Conservation (phyloP, 2,888 invertebrate species). For the Pollenia labialis region DNA sequence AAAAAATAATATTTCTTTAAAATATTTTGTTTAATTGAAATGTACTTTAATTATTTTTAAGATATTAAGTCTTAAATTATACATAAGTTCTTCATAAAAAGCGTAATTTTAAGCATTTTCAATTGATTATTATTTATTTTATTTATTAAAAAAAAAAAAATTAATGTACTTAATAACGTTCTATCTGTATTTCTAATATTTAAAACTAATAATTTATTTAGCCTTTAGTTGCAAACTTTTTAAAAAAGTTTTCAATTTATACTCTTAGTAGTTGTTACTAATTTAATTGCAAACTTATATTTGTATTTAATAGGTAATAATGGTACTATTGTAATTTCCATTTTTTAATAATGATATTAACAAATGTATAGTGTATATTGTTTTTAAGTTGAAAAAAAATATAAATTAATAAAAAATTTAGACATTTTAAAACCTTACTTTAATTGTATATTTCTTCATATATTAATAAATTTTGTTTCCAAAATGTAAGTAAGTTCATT, state of each 20-base stretch:
- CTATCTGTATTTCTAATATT: constrained; percentile 35
- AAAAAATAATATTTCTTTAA: neutral
- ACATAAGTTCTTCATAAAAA: constrained; percentile 57
- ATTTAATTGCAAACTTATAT: neutral
- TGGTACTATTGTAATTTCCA: constrained; percentile 23
- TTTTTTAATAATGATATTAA: constrained; percentile 13
- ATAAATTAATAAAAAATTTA: constrained; percentile 3
- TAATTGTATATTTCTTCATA: neutral
- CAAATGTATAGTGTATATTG: neutral
- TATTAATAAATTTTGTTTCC: neutral
- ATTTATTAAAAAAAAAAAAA: constrained; percentile 68
- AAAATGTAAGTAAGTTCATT: no score
- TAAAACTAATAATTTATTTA: constrained; percentile 60
- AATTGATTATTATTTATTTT: constrained; percentile 68
- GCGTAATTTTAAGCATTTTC: constrained; percentile 51
- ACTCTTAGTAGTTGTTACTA: constrained; percentile 49
- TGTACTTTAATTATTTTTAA: constrained; percentile 27
- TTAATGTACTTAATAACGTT: constrained; percentile 66
- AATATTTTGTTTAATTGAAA: constrained; percentile 16
- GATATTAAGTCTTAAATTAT: constrained; percentile 60
- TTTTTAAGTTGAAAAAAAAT: constrained; percentile 8
- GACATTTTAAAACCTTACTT: neutral
- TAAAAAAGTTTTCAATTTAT: constrained; percentile 65
- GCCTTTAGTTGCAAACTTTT: constrained; percentile 51
- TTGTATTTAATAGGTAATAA: neutral